These are phyloP conservation scores for Stratiomys singularior DNA, from an alignment of 2,888 invertebrate species.

Conservation along the genomic window DNA sequence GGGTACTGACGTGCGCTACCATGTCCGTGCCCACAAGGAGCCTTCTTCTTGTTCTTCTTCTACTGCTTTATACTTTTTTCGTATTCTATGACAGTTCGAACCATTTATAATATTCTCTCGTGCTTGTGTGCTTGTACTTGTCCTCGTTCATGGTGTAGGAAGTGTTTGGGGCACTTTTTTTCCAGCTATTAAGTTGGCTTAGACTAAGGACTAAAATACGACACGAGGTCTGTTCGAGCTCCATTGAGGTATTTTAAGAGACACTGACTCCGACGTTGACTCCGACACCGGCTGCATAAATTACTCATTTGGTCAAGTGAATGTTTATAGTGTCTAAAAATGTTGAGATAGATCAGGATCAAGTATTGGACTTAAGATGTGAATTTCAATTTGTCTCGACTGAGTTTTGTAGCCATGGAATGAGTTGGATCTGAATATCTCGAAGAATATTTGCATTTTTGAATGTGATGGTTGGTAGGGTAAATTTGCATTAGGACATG, in stretches of 20 bases:
- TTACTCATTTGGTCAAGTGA: constrained; percentile 53
- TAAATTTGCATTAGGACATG: too few relatives aligned
- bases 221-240: constrained; percentile 33
- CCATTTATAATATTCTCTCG: constrained; percentile 51
- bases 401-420: neutral
- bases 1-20: neutral
- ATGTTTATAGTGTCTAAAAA: constrained; percentile 50
- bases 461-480: too few relatives aligned
- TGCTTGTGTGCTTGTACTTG: constrained; percentile 18
- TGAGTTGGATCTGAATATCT: too few relatives aligned
- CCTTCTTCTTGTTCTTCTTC: constrained; percentile 44
- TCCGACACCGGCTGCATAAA: constrained; percentile 49
- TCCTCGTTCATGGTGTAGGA: constrained; percentile 3
- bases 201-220: constrained; percentile 35
- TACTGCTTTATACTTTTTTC: constrained; percentile 51
- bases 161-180: constrained; percentile 11
- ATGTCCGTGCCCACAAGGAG: constrained; percentile 33
- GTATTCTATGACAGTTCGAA: constrained; percentile 52
- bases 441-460: too few relatives aligned
- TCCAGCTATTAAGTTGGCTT: constrained; percentile 30
- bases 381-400: constrained; percentile 46
- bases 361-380: constrained; percentile 46
- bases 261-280: constrained; percentile 34
- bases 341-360: constrained; percentile 51
- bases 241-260: constrained; percentile 42